phyloP scores from a whole-genome alignment of 1,140 invertebrate species.

The Calephelis nemesis region DNA sequence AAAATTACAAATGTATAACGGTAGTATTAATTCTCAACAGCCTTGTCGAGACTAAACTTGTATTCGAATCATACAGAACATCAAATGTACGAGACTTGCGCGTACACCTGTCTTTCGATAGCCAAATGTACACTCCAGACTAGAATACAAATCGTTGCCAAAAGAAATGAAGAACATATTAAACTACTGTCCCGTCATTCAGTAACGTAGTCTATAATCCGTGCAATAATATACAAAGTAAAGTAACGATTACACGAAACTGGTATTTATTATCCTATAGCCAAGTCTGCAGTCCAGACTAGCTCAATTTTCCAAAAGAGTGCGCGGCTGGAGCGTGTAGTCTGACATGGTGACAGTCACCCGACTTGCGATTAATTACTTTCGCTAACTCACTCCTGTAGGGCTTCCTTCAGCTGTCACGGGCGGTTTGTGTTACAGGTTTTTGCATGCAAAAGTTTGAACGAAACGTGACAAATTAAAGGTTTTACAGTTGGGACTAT shows the following conservation, averaged over 20 bases:
- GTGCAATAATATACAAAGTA: too few relatives aligned
- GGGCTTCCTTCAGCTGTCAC: slow-evolving; percentile 62
- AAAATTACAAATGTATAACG: too few relatives aligned
- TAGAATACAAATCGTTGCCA: too few relatives aligned
- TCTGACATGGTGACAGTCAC: slow-evolving; percentile 61
- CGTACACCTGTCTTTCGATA: too few relatives aligned
- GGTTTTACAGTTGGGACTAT: slow-evolving; percentile 26
- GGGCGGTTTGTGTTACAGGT: slow-evolving; percentile 54
- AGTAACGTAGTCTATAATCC: too few relatives aligned
- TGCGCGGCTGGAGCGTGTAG: slow-evolving; percentile 45
- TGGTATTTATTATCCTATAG: slow-evolving; percentile 4
- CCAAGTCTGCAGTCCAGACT: slow-evolving; percentile 14
- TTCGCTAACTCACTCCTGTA: slow-evolving; percentile 59
- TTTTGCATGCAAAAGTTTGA: slow-evolving; percentile 60
- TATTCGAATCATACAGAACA: too few relatives aligned
- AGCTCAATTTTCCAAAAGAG: slow-evolving; percentile 52
- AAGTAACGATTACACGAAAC: background rate
- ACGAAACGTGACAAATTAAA: slow-evolving; percentile 45
- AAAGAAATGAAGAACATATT: too few relatives aligned
- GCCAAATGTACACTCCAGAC: too few relatives aligned
- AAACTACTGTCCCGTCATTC: too few relatives aligned
- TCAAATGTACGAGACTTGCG: too few relatives aligned
- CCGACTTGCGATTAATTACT: slow-evolving; percentile 67
- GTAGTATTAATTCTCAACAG: too few relatives aligned
- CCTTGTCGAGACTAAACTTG: too few relatives aligned